These are phyloP conservation scores for Xenopus petersii DNA, from an alignment of 2,797 vertebrate species.

Conservation along the genomic window DNA sequence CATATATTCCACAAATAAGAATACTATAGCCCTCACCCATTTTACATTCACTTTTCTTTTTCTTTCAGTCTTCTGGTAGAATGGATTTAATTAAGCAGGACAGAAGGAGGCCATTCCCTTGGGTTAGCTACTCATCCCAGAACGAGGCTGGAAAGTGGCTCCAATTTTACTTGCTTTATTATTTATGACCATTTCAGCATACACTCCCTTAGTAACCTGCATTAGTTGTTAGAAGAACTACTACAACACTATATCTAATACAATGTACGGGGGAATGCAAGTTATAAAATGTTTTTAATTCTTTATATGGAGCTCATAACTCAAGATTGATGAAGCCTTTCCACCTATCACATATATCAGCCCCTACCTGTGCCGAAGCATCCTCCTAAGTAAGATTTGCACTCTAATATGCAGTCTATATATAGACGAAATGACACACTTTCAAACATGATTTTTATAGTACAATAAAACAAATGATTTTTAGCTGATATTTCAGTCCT, in stretches of 20 bases:
- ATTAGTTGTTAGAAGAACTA: neutral
- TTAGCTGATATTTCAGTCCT: too few relatives aligned
- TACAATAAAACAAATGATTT: too few relatives aligned
- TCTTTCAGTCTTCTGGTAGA: neutral
- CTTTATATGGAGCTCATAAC: too few relatives aligned
- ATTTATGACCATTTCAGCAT: neutral
- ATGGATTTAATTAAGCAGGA: conserved; percentile 19
- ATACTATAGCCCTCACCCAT: neutral
- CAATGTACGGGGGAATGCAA: neutral
- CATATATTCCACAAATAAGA: neutral
- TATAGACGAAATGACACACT: too few relatives aligned
- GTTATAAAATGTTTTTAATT: too few relatives aligned
- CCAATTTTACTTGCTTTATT: conserved; percentile 3
- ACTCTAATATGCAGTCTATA: too few relatives aligned
- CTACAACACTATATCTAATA: neutral
- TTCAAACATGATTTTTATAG: too few relatives aligned
- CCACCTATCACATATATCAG: too few relatives aligned
- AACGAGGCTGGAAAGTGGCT: neutral
- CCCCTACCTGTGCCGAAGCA: too few relatives aligned
- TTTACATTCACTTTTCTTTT: neutral
- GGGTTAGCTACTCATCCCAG: conserved; percentile 5
- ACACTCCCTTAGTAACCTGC: neutral
- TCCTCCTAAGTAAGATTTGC: too few relatives aligned
- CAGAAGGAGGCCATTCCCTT: conserved; percentile 18
- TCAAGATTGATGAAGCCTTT: too few relatives aligned